Percentiles rank a stretch among this genome's conserved stretches.
Evolutionary conservation across 2,888 invertebrate genomes (phyloP).

Genomic region (Baccha elongata): DNA sequence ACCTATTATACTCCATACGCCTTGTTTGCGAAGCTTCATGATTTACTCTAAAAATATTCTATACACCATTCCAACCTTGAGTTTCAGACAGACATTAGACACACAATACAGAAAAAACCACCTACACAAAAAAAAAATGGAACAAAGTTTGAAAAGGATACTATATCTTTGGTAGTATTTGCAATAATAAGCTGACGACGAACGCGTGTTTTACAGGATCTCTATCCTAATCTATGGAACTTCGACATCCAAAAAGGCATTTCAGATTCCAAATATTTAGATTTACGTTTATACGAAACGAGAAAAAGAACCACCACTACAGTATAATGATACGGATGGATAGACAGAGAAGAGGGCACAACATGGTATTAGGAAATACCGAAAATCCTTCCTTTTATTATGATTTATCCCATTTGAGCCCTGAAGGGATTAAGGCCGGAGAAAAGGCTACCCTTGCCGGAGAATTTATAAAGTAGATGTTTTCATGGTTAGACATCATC

Average conservation of each 20-base stretch:
- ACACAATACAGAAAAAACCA: neutral
- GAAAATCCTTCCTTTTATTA: slow-evolving; percentile 42
- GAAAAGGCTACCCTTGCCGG: neutral
- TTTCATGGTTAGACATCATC: neutral
- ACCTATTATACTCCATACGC: neutral
- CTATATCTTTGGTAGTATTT: slow-evolving; percentile 7
- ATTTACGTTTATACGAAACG: slow-evolving; percentile 11
- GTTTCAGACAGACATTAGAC: slow-evolving; percentile 5
- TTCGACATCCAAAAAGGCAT: slow-evolving; percentile 40
- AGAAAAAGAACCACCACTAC: neutral
- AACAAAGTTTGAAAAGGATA: neutral
- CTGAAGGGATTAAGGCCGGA: slow-evolving; percentile 25
- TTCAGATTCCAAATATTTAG: slow-evolving; percentile 37
- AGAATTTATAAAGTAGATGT: neutral
- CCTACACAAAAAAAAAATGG: neutral
- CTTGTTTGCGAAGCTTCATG: slow-evolving; percentile 3
- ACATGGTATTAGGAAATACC: slow-evolving; percentile 10
- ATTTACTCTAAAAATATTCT: neutral
- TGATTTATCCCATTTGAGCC: slow-evolving; percentile 41
- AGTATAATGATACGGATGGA: neutral
- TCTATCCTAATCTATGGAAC: slow-evolving; percentile 2
- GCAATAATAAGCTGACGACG: slow-evolving; percentile 7
- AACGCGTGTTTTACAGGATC: slow-evolving; percentile 41
- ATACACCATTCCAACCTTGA: neutral
- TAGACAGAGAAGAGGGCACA: neutral